A percentile compares a stretch with the other conserved stretches of the same genome.
Conservation (phyloP, 2,113 vertebrate genomes). For the Python bivittatus region DNA sequence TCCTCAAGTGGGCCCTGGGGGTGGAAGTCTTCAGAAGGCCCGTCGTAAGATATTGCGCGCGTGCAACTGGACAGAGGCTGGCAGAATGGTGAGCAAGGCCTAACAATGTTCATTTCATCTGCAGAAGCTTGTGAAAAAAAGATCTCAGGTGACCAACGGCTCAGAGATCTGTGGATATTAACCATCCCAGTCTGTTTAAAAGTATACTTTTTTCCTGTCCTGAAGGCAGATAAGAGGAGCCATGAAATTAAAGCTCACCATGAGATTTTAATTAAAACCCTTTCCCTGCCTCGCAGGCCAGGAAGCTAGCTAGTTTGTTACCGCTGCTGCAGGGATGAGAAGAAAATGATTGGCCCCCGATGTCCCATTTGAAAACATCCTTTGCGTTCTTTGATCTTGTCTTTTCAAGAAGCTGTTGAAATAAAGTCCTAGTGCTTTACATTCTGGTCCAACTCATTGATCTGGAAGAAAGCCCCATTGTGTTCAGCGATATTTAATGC, state of each 20-base stretch:
- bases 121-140: neutral
- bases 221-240: neutral
- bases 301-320: neutral
- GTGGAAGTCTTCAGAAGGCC: neutral
- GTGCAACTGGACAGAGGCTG: neutral
- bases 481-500: neutral
- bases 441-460: neutral
- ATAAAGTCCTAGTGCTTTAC: neutral
- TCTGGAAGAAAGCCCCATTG: neutral
- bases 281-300: neutral
- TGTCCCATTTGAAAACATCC: neutral
- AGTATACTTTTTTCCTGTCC: neutral
- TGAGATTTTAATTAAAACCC: neutral
- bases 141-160: neutral
- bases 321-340: neutral
- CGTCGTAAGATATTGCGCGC: neutral
- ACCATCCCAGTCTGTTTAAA: neutral
- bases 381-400: neutral
- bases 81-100: neutral
- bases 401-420: neutral
- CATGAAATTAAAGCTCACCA: conserved; percentile 6
- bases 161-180: neutral
- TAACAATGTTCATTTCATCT: neutral
- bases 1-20: neutral
- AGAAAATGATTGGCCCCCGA: neutral